Evolutionary conservation across 2,797 vertebrate genomes (phyloP).

Genomic region (Graptemys geographica): DNA sequence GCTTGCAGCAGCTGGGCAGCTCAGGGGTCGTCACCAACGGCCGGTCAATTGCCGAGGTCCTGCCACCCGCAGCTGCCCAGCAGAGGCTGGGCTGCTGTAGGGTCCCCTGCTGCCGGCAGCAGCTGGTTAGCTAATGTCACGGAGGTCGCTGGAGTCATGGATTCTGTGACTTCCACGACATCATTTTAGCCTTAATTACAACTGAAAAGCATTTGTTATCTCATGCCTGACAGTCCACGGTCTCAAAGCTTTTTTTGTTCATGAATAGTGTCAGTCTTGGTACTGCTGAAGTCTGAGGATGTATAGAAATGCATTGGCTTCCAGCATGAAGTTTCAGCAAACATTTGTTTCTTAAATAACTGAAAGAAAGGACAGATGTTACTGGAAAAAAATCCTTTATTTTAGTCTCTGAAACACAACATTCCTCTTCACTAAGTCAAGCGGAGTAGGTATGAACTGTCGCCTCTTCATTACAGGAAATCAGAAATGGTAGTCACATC

Average conservation of each 20-base stretch:
- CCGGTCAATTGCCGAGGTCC: no score
- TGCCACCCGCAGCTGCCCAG: no score
- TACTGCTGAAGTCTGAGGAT: background rate
- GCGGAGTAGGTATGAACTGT: accelerated
- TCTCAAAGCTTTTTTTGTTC: background rate
- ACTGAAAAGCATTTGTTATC: background rate
- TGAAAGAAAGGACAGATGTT: background rate
- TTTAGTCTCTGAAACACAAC: accelerated
- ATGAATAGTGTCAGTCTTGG: background rate
- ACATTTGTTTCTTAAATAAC: background rate
- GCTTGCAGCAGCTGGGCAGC: no score
- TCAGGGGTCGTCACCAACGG: no score
- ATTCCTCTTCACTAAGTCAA: accelerated
- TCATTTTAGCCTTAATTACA: background rate
- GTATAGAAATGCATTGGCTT: background rate
- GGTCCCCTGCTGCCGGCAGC: no score
- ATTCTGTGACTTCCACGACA: no score
- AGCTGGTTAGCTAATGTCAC: no score
- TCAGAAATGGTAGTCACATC: background rate
- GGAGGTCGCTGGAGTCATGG: no score
- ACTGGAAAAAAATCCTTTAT: conserved; percentile 56
- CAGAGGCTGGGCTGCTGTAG: no score
- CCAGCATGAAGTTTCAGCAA: background rate
- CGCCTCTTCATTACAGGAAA: background rate
- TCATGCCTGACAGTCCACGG: background rate